Evolutionary conservation across 2,113 vertebrate species (phyloP), one percentile per base, ranked within the genome.

Genomic region (Pitta sordida): DNA sequence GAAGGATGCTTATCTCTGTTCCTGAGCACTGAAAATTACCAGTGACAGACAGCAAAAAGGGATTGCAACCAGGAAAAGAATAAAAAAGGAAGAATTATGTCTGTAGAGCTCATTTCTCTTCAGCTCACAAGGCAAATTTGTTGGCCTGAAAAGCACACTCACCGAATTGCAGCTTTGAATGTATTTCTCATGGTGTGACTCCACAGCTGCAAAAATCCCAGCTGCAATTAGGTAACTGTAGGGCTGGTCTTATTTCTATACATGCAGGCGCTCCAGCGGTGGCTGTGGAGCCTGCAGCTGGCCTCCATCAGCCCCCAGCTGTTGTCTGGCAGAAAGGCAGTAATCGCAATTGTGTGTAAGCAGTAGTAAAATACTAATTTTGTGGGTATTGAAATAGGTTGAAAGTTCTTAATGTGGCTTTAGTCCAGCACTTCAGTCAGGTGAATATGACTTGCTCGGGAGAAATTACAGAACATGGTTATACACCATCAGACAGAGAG

Each of bases 121-220:
- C 95, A 92, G 90, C 64, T 85, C 80, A 73, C 90, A 74, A 88
- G 91, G 94, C 93, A 93, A 90, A 97, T 89, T 43, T 55, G 32
- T 70, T 87, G 92, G 92, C 95, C 78, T 83, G 84, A 86, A 90
- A 94, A 58, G 32, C 79, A 56, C 4, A 32, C 88, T 88, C 53
- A 27, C 86, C 90, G 94, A 92, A 93, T 95, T 78, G 90, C 68
- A 76, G 87, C 79, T 49, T 6, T 85, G 95, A 96, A 90, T 91
- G 74, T 93, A 49, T 95, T 86, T 92, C 96, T 96, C 85, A 30
- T 64, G 77, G 94, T 90, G 88, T 88, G 92, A 95, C 87, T 94
- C 90, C 83, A 85, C 96, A 96, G 97, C 97, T 98, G 97, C 97
- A 97, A 94, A n/a, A 82, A 56, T 79, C 74, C 94, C 94, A 97